Evolutionary conservation across 2,113 vertebrate genomes (phyloP), one percentile per base, ranked within the genome.

Genomic region (Drymodes brunneopygia): DNA sequence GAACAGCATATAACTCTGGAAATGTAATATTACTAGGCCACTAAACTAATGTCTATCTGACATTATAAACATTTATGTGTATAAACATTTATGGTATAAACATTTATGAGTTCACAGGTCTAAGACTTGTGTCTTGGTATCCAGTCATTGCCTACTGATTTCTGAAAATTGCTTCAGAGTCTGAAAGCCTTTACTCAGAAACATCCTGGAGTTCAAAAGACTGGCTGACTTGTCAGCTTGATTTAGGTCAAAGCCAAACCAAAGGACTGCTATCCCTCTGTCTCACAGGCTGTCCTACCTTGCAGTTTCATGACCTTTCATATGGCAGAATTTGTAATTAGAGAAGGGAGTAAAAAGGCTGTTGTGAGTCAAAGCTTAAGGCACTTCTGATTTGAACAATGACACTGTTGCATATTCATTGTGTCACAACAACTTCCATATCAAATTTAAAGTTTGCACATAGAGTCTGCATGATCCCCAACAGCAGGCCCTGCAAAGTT

Each of bases 311-410:
- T 92, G 91, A 95, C 91, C 62, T 93, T 93, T 86, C 62, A 42
- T 82, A 73, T 36, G 64, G 24, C 56, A 95, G 93, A 95, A 93
- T 93, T 35, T 81, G 58, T 89, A 96, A 94, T 75, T 77, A 95
- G 44, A 91, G 51, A 88, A 94, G 65, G 66, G 83, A 96, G 38
- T 62, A 85, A 83, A 96, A 93, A 83, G 42, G 35, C 64, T 78
- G 70, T 70, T 95, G 66, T 57, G 71, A 95, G 58, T 94, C 77
- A 86, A 91, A 87, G 61, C 36, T 93, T 81, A 90, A 81, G 61
- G 57, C 80, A 53, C 81, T 90, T 45, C 15, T 90, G 57, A 70
- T 72, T 54, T 79, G 61, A 95, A 92, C 82, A 81, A 60, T 88
- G 73, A 35, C 84, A 60, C 66, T 62, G 28, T 92, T 95, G 80